Evolutionary conservation across 1,140 invertebrate species (phyloP), one percentile per base, ranked within the genome.

Genomic region (Archivesica marissinica): DNA sequence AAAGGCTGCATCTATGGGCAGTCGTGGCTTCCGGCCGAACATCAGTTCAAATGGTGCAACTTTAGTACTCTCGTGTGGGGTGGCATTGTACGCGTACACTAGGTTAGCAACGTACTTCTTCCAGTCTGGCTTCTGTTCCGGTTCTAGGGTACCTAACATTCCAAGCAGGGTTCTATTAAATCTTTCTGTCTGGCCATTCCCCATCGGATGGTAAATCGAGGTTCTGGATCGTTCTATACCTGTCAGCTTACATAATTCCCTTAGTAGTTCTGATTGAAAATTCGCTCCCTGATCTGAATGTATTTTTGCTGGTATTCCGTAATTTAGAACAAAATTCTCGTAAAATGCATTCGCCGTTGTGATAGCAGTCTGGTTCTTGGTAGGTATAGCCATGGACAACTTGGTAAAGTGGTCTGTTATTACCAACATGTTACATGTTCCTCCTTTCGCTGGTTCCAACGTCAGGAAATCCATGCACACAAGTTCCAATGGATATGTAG

Each of bases 1-100:
- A 86, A 86, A 44, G 61, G 28, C 38, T 13, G 35, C 11, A 50
- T 87, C 80, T 1, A 84, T 35, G 4, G 86, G 80, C n/a, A 84
- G 33, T 9, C 54, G 76, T 13, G 86, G 86, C 25, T 83, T 28
- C 23, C 86, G 25, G 20, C 80, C 86, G 61, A 84, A 87, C 64
- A 84, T 64, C 66, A 86, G 54, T 30, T 39, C 66, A 33, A 30
- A 84, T 17, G 86, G 80, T 3, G 80, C 68, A 30, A 44, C 47
- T n/a, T n/a, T n/a, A n/a, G n/a, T n/a, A n/a, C n/a, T n/a, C n/a
- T n/a, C n/a, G n/a, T n/a, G n/a, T n/a, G n/a, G n/a, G n/a, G n/a
- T n/a, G 38, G n/a, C n/a, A n/a, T n/a, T n/a, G n/a, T n/a, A n/a
- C n/a, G n/a, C n/a, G 75, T 82, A 74, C 3, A 83, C 70, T 13